Conservation (phyloP, 2,888 invertebrate species). For the Rotaria magnacalcarata region DNA sequence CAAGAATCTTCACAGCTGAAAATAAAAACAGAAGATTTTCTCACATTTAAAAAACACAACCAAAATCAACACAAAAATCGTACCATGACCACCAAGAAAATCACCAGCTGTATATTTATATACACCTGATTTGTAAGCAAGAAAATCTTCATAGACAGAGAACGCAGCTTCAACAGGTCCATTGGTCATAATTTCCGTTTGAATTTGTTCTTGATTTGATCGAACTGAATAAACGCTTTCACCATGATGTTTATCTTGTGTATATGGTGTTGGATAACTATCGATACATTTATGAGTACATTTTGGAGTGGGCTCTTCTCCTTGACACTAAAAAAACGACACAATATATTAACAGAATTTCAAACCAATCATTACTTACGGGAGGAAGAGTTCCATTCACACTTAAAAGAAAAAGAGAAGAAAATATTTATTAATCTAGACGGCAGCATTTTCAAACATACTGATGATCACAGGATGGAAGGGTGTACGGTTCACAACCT, state of each 20-base stretch:
- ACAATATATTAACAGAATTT: no score
- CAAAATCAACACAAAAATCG: no score
- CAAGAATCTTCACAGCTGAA: conserved; percentile 71
- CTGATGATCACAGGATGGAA: conserved; percentile 85
- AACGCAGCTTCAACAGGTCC: conserved; percentile 86
- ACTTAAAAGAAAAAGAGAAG: no score
- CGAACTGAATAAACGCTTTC: conserved; percentile 59
- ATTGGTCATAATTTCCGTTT: conserved; percentile 74
- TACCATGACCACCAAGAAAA: conserved; percentile 72
- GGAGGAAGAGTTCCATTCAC: no score
- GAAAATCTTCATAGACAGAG: conserved; percentile 77
- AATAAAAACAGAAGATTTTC: background rate
- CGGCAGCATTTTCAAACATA: conserved; percentile 61
- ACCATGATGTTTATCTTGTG: conserved; percentile 69
- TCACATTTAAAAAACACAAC: no score
- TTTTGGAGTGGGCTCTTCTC: conserved; percentile 69
- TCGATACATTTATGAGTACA: conserved; percentile 70
- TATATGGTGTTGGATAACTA: conserved; percentile 69
- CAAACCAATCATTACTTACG: no score
- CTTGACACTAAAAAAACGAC: conserved; percentile 51
- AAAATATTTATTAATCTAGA: no score
- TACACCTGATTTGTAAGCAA: conserved; percentile 75
- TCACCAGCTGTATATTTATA: conserved; percentile 72
- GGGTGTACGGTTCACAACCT: conserved; percentile 81
- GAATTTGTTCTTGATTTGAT: conserved; percentile 68